Percentiles rank a stretch among this genome's conserved stretches.
Conservation (phyloP, 2,888 invertebrate genomes). For the Balanococcus diminutus region DNA sequence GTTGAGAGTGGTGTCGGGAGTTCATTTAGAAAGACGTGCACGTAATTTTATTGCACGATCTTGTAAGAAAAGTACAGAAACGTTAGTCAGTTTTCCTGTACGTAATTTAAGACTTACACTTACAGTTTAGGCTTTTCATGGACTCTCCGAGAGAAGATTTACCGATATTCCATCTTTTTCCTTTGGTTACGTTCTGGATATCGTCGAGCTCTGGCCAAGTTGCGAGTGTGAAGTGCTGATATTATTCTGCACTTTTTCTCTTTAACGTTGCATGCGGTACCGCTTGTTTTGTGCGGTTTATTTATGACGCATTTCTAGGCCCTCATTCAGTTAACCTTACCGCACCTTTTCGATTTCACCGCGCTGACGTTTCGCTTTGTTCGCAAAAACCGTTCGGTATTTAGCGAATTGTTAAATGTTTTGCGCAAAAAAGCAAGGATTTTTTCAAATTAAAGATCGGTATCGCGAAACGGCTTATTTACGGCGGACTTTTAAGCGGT, state of each 20-base stretch:
- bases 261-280: slow-evolving; percentile 5
- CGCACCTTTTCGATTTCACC: neutral
- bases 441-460: slow-evolving; percentile 26
- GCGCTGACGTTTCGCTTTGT: neutral
- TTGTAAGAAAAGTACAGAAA: slow-evolving; percentile 1
- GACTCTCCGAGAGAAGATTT: neutral
- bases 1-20: slow-evolving; percentile 26
- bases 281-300: slow-evolving; percentile 10
- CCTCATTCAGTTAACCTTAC: neutral
- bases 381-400: slow-evolving; percentile 18
- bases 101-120: slow-evolving; percentile 35
- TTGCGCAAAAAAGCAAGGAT: neutral
- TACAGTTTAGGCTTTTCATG: slow-evolving; percentile 27
- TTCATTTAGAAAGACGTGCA: slow-evolving; percentile 35
- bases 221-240: slow-evolving; percentile 21
- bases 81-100: slow-evolving; percentile 38
- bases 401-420: slow-evolving; percentile 30
- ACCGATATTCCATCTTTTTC: slow-evolving; percentile 28
- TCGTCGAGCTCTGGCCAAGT: too few relatives aligned
- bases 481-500: neutral
- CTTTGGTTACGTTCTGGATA: neutral
- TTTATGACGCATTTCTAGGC: neutral
- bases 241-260: slow-evolving; percentile 34
- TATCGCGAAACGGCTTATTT: slow-evolving; percentile 3
- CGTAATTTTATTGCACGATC: slow-evolving; percentile 29